These are phyloP conservation scores for Tyto alba DNA, from an alignment of 2,113 vertebrate genomes.

Conservation along the genomic window DNA sequence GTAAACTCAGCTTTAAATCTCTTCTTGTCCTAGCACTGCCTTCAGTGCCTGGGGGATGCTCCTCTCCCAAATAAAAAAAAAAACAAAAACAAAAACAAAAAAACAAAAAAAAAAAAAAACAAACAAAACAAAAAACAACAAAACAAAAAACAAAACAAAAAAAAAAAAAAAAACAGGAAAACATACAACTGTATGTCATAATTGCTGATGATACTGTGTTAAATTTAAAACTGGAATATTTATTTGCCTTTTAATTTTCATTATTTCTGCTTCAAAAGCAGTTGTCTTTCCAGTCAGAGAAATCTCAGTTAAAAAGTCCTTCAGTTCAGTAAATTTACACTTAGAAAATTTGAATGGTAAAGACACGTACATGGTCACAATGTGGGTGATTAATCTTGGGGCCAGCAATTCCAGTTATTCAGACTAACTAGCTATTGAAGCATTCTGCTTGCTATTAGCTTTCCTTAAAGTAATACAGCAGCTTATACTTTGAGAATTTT, in stretches of 20 bases:
- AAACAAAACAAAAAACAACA: too few relatives aligned
- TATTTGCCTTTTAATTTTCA: background rate
- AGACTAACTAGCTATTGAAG: background rate
- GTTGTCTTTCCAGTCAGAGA: background rate
- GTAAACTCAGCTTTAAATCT: background rate
- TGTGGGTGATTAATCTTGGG: background rate
- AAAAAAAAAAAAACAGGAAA: background rate
- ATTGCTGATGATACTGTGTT: background rate
- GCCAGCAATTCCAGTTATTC: background rate
- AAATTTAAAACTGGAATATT: background rate
- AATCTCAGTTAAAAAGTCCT: background rate
- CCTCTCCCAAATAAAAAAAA: too few relatives aligned
- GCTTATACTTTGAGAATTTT: background rate
- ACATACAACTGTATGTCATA: background rate
- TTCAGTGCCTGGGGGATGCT: background rate
- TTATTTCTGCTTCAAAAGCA: slow-evolving; percentile 13
- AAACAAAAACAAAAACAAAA: background rate
- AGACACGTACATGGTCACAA: background rate
- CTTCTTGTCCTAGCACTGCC: background rate
- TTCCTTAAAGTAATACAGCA: background rate
- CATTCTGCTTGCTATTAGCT: background rate
- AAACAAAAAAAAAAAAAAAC: background rate
- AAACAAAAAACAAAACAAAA: too few relatives aligned
- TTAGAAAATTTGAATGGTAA: too few relatives aligned
- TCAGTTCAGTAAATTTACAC: background rate